Conservation (phyloP, 2,797 vertebrate genomes). For the Picus viridis region DNA sequence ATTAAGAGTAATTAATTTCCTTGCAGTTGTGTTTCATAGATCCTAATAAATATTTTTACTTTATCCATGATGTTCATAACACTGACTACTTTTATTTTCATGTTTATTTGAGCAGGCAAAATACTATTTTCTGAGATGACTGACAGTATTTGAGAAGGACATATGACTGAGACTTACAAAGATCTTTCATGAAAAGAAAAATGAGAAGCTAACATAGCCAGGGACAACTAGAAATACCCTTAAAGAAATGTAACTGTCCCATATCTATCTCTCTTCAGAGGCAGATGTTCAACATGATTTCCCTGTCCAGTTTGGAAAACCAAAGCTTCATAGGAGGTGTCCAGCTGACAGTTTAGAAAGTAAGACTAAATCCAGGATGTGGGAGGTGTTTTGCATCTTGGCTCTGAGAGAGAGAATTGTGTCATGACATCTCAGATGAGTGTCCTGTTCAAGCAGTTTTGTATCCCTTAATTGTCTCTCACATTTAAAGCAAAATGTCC, state of each 20-base stretch:
- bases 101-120: neutral
- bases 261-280: neutral
- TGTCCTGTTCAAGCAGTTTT: neutral
- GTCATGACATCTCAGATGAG: rapidly evolving
- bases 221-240: neutral
- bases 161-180: neutral
- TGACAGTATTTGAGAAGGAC: neutral
- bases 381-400: neutral
- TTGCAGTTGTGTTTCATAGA: neutral
- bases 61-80: neutral
- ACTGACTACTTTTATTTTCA: neutral
- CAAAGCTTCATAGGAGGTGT: neutral
- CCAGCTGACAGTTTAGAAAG: neutral
- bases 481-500: neutral
- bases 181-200: neutral
- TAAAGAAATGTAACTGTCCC: neutral
- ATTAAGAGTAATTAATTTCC: neutral
- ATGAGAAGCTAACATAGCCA: neutral
- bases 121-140: neutral
- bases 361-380: neutral
- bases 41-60: neutral
- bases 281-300: neutral
- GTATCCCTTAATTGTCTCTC: neutral
- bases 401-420: neutral
- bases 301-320: neutral